Conservation (phyloP, 2,888 invertebrate species). For the Tenodera sinensis region DNA sequence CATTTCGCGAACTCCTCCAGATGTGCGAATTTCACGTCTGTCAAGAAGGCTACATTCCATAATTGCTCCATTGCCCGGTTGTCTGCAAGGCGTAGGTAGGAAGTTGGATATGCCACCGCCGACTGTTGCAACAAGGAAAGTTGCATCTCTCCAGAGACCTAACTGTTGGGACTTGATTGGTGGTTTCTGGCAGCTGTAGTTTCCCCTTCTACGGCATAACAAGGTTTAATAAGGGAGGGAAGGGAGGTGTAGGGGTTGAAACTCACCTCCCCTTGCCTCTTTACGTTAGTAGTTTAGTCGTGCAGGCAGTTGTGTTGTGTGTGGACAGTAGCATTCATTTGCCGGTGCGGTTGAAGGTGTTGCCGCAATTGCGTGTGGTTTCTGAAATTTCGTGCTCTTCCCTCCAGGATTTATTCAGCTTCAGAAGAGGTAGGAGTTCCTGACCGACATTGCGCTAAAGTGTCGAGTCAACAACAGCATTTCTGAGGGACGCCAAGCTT, state of each 20-base stretch:
- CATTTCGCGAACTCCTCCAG: neutral
- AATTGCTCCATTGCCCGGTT: no score
- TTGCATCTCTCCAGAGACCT: neutral
- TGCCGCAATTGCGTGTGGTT: neutral
- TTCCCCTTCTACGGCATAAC: neutral
- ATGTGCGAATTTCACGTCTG: neutral
- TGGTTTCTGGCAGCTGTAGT: conserved; percentile 11
- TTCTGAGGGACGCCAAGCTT: no score
- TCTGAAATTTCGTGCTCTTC: neutral
- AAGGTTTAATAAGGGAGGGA: neutral
- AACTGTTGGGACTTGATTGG: neutral
- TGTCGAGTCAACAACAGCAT: no score
- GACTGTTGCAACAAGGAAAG: neutral
- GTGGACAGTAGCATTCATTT: neutral
- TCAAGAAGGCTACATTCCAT: neutral
- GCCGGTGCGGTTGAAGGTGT: neutral
- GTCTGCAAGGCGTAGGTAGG: neutral
- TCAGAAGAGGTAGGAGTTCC: neutral
- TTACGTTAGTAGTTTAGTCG: neutral
- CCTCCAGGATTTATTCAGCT: neutral
- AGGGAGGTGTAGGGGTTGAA: neutral
- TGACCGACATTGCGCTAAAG: no score
- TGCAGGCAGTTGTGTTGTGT: neutral
- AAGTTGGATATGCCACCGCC: neutral
- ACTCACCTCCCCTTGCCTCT: neutral